phyloP scores from a whole-genome alignment of 92 coral and sea anemone species.

The Phenganax subtilis region DNA sequence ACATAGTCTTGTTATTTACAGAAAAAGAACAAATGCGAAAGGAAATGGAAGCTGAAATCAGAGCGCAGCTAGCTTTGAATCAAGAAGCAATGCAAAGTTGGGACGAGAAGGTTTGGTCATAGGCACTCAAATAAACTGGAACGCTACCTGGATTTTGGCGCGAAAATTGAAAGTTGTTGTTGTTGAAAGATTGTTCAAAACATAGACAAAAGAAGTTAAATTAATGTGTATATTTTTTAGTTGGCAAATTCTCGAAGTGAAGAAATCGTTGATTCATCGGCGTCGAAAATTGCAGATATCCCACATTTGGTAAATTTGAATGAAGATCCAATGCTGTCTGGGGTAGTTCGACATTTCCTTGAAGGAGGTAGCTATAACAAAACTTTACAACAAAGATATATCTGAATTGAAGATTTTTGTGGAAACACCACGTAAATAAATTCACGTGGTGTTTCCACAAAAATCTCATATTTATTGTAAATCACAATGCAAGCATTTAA shows the following conservation, averaged over 20 bases:
- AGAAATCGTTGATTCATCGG: slow-evolving; percentile 43
- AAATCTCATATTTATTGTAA: too few species aligned
- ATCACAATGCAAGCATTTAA: too few species aligned
- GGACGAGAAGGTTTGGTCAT: slow-evolving; percentile 81
- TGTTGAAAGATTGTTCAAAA: too few species aligned
- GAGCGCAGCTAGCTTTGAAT: slow-evolving; percentile 84
- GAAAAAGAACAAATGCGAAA: slow-evolving; percentile 72
- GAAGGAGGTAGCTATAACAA: slow-evolving; percentile 54
- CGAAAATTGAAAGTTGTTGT: too few species aligned
- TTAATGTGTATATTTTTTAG: slow-evolving; percentile 30
- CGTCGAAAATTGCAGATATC: slow-evolving; percentile 32
- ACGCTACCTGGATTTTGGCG: too few species aligned
- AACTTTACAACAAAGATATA: background rate
- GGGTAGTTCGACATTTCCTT: slow-evolving; percentile 80
- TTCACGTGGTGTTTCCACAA: too few species aligned
- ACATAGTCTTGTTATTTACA: background rate
- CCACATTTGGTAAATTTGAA: slow-evolving; percentile 85
- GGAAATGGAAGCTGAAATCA: slow-evolving; percentile 76
- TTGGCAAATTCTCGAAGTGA: slow-evolving; percentile 70
- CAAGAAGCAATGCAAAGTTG: slow-evolving; percentile 87
- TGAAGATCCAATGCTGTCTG: slow-evolving; percentile 86
- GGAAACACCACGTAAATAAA: too few species aligned
- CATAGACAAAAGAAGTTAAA: too few species aligned
- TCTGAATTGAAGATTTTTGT: background rate
- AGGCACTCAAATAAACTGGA: background rate